Base-by-base conservation (phyloP, 2,797 vertebrate genomes). In the Gorsachius magnificus region DNA sequence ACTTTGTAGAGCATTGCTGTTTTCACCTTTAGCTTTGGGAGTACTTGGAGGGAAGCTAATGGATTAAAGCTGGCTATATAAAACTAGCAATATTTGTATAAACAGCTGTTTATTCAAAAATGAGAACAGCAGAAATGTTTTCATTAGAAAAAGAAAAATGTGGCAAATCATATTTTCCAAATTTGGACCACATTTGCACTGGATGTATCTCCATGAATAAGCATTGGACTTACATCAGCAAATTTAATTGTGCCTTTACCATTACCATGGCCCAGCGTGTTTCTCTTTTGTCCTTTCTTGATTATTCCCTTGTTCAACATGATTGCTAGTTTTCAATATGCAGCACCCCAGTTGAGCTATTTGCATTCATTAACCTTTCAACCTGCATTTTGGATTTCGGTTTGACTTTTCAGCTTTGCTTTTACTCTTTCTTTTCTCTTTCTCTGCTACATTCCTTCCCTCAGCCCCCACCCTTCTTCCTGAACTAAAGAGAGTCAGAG, bases 301-400 rank as follows among this genome's bases (percentile, higher is more conserved):
- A 94, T 94, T 93, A 81, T 51, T 88, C 60, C 31, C 69, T 81
- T 81, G 58, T 94, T 93, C 93, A 81, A 36, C 7, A 29, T 78
- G 87, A 95, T 91, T 95, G 77, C 89, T 77, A 21, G 54, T 81
- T 96, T 95, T 81, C 89, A 86, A 46, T 89, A 66, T 33, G 72
- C 51, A 86, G 65, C 69, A 86, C 22, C 82, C 38, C 51, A 66
- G 26, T 5, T 83, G 85, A 88, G 61, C 72, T 83, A 61, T 92
- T 95, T 92, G 57, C 46, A 91, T 94, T 78, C 43, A 83, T 93
- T 96, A 96, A 90, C 91, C 69, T 88, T 93, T 88, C 65, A 95
- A 81, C 82, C 43, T 72, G 65, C 51, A 21, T 83, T 95, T 64
- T 86, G 43, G 36, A 69, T 90, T 95, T 93, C 12, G 3, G 16